Percentiles rank a stretch among this genome's conserved stretches.
These are phyloP conservation scores for Octodon degus DNA, from an alignment of 2,113 vertebrate species.

Conservation along the genomic window DNA sequence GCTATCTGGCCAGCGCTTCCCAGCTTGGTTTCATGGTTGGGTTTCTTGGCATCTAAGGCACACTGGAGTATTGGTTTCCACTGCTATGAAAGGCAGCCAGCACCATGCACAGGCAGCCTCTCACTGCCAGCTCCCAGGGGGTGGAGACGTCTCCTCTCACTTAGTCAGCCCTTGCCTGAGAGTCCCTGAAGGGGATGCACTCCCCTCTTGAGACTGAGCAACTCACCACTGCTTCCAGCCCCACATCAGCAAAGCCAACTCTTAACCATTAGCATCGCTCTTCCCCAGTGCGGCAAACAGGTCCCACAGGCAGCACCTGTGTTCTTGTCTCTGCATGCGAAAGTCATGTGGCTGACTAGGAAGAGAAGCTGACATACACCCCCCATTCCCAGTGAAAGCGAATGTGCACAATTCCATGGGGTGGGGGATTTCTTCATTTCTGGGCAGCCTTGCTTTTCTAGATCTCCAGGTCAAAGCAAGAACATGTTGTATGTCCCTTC, in stretches of 20 bases:
- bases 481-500: not conserved
- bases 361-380: not conserved
- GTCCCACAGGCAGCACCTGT: not conserved
- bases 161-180: accelerated
- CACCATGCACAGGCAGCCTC: not conserved
- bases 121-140: too few relatives aligned
- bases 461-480: not conserved
- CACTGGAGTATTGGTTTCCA: too few relatives aligned
- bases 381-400: not conserved
- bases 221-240: not conserved
- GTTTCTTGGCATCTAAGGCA: not conserved
- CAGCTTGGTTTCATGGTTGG: not conserved
- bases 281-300: not conserved
- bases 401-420: accelerated
- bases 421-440: too few relatives aligned
- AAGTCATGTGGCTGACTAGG: not conserved
- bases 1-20: too few relatives aligned
- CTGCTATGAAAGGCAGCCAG: not conserved
- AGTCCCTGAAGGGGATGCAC: accelerated
- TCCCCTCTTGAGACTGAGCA: not conserved
- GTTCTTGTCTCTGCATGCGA: not conserved
- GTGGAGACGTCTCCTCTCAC: not conserved
- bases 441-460: accelerated
- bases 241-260: not conserved
- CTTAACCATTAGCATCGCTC: too few relatives aligned